Evolutionary conservation across 2,113 vertebrate genomes (phyloP), one percentile per base, ranked within the genome.

Genomic region (Xenopus borealis): DNA sequence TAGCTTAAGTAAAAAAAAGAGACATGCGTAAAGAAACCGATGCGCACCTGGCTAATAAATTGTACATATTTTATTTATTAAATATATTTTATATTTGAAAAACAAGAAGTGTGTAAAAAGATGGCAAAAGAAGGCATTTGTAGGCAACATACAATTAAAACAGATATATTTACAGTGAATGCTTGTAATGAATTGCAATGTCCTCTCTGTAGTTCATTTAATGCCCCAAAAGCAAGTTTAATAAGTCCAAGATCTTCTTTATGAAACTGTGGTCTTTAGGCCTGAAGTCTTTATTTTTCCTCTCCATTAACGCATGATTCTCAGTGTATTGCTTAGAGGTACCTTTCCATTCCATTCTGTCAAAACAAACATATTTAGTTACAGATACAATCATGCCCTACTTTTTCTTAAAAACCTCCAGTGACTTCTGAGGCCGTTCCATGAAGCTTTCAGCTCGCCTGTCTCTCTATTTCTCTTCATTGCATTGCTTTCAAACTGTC

Each of bases 321-420:
- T n/a, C 79, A 72, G 67, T 2, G 7, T 79, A 78, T 64, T 74
- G 67, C 81, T 79, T 63, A 66, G 74, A 72, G 77, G 64, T 67
- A 57, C 61, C 47, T 18, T 64, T 76, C 71, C 55, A 16, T 72
- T 77, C 78, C 65, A 65, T 71, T 72, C 70, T 80, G 68, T 78
- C 71, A 47, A 50, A 44, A 69, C 52, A 66, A 27, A 18, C 65
- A 45, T 23, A 14, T 67, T 53, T 59, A 63, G 57, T 33, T 57
- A 70, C 46, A 70, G 74, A 70, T 70, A 69, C 30, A 13, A 70
- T 63, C 46, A 19, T 77, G 74, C 59, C 67, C 74, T 77, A 77
- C 40, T 76, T 69, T 74, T 33, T 66, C 65, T 76, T 63, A 47
- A 69, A 70, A 69, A 72, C 72, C 75, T 81, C 33, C 44, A 79